These are phyloP conservation scores for Molossus molossus DNA, from an alignment of 2,797 vertebrate genomes.

Conservation along the genomic window DNA sequence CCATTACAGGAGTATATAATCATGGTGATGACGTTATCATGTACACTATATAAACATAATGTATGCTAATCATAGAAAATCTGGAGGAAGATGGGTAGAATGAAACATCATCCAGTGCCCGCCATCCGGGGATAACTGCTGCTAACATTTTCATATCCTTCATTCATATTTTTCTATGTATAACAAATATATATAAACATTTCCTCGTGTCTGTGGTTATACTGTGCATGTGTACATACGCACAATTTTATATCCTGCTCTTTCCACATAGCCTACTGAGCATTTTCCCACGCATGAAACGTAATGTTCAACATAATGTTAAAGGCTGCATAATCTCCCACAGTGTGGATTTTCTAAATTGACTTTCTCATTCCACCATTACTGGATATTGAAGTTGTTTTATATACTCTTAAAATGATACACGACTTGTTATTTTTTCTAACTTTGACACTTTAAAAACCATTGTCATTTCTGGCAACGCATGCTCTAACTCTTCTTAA, in stretches of 20 bases:
- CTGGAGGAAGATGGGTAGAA: neutral
- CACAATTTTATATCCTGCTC: constrained; percentile 57
- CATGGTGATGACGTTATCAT: neutral
- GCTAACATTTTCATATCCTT: constrained; percentile 27
- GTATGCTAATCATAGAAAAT: constrained; percentile 35
- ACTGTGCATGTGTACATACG: neutral
- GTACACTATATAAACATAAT: constrained; percentile 14
- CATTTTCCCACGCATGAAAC: constrained; percentile 61
- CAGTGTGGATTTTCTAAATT: constrained; percentile 22
- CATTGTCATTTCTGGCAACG: constrained; percentile 54
- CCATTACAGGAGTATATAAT: neutral
- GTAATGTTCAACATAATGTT: constrained; percentile 41
- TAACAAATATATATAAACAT: neutral
- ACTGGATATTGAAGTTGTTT: constrained; percentile 50
- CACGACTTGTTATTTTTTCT: constrained; percentile 13
- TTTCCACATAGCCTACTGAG: neutral
- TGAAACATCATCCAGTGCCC: neutral
- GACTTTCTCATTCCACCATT: neutral
- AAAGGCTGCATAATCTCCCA: constrained; percentile 51
- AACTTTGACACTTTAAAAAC: constrained; percentile 64
- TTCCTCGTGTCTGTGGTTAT: constrained; percentile 28
- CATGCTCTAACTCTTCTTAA: constrained; percentile 52
- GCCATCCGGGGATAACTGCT: neutral
- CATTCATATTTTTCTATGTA: neutral
- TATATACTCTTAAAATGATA: neutral